Conservation (phyloP, 2,888 invertebrate genomes). For the Synanthedon andrenaeformis region DNA sequence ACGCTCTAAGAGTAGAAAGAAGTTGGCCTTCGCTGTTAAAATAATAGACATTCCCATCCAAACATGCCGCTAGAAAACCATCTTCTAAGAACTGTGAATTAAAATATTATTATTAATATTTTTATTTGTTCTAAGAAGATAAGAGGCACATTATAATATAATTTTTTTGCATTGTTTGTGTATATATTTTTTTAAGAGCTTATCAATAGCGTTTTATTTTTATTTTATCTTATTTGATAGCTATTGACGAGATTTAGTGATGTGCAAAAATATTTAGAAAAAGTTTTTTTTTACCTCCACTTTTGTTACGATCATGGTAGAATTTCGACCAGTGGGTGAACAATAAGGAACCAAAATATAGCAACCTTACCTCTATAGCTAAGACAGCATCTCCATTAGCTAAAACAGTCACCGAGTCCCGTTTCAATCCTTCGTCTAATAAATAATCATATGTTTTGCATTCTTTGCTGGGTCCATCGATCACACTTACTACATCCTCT, state of each 20-base stretch:
- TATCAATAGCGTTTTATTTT: no score
- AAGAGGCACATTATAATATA: no score
- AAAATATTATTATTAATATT: conserved; percentile 6
- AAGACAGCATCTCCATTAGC: conserved; percentile 58
- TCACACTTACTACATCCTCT: conserved; percentile 21
- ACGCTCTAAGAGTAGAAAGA: conserved; percentile 67
- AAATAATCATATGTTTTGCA: conserved; percentile 57
- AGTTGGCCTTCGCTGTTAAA: conserved; percentile 69
- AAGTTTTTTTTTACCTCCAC: no score
- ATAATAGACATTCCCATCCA: conserved; percentile 74
- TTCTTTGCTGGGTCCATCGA: conserved; percentile 20
- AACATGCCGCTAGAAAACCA: conserved; percentile 73
- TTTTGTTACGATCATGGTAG: no score
- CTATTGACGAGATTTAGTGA: no score
- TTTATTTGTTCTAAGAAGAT: neutral
- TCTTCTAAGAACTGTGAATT: conserved; percentile 68
- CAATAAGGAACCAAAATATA: neutral
- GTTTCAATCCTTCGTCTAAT: conserved; percentile 42
- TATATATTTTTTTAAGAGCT: no score
- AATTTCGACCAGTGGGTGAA: no score
- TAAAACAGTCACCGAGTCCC: conserved; percentile 41
- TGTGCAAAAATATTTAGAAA: no score
- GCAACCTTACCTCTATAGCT: conserved; percentile 49
- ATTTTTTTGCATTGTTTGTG: no score
- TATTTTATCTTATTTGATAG: no score